phyloP scores from a whole-genome alignment of 2,888 invertebrate genomes.

The Tuberolachnus salignus region DNA sequence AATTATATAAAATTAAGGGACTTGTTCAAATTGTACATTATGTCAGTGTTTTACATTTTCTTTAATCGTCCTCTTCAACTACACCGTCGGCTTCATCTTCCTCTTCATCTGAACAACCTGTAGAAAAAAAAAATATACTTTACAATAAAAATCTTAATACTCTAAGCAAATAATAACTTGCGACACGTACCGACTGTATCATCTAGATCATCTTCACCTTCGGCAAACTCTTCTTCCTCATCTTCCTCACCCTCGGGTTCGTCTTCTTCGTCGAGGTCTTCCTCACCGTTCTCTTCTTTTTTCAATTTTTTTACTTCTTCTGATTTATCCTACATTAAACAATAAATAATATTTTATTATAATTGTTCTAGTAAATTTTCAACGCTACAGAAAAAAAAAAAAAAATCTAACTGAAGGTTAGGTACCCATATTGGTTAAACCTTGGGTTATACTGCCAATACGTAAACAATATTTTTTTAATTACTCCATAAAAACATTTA shows the following conservation, averaged over 20 bases:
- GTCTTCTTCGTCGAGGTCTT: constrained; percentile 70
- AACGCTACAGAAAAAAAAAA: too few species aligned
- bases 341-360: too few species aligned
- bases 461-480: too few species aligned
- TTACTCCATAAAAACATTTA: too few species aligned
- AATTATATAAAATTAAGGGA: constrained; percentile 57
- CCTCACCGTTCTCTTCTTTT: constrained; percentile 72
- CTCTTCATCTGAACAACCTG: constrained; percentile 59
- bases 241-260: constrained; percentile 70
- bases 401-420: too few species aligned
- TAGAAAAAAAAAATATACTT: not conserved
- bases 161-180: not conserved
- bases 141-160: not conserved
- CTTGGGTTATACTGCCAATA: too few species aligned
- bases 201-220: constrained; percentile 72
- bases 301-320: constrained; percentile 64
- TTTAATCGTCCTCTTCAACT: constrained; percentile 59
- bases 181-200: constrained; percentile 60
- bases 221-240: constrained; percentile 70
- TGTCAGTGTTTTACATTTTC: constrained; percentile 59
- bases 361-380: too few species aligned
- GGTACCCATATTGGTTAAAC: too few species aligned
- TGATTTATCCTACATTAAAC: constrained; percentile 60
- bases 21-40: constrained; percentile 58
- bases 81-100: constrained; percentile 59